phyloP scores from a whole-genome alignment of 2,113 vertebrate species.

The Corythaixoides concolor region DNA sequence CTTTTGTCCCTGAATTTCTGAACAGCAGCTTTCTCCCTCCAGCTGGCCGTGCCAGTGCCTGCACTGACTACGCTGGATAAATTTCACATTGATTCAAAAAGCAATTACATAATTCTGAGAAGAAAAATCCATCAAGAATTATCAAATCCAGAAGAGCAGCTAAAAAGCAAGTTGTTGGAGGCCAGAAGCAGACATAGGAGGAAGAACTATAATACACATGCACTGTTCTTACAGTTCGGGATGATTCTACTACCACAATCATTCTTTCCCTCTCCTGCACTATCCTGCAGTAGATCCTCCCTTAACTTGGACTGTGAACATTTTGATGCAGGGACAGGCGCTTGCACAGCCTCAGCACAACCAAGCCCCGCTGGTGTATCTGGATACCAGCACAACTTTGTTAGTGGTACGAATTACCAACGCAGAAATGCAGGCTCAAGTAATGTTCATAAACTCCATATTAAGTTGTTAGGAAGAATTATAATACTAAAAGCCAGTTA shows the following conservation, averaged over 20 bases:
- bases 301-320: neutral
- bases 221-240: neutral
- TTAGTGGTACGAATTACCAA: neutral
- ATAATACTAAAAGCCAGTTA: neutral
- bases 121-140: neutral
- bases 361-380: neutral
- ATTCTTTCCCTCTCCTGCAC: neutral
- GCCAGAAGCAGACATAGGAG: neutral
- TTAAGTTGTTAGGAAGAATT: neutral
- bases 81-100: neutral
- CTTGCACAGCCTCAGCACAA: neutral
- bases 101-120: neutral
- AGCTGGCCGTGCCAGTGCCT: neutral
- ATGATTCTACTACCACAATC: neutral
- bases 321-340: neutral
- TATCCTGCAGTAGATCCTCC: neutral
- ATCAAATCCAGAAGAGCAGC: neutral
- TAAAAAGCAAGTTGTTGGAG: neutral
- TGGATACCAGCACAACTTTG: neutral
- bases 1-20: neutral
- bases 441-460: neutral
- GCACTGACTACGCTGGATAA: neutral
- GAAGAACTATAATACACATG: neutral
- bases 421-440: neutral
- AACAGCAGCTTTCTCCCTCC: neutral